phyloP scores from a whole-genome alignment of 2,113 vertebrate species.

The Boleophthalmus pectinirostris region DNA sequence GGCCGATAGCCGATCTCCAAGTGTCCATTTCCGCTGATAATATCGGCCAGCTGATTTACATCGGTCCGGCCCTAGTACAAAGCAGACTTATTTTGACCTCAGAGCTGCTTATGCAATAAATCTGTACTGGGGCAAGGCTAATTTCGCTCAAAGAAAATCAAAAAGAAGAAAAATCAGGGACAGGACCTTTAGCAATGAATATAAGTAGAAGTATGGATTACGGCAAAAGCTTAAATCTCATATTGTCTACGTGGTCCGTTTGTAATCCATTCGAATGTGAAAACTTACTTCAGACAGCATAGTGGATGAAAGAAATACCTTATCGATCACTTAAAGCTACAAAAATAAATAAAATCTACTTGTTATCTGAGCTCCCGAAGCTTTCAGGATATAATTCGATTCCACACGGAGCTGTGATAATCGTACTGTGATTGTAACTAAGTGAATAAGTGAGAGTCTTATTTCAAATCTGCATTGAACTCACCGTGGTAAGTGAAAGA shows the following conservation, averaged over 20 bases:
- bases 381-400: neutral
- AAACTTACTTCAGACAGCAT: neutral
- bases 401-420: neutral
- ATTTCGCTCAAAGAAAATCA: no score
- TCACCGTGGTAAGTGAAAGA: no score
- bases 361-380: neutral
- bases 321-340: slow-evolving; percentile 4
- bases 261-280: neutral
- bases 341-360: slow-evolving; percentile 10
- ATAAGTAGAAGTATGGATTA: slow-evolving; percentile 24
- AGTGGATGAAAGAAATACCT: neutral
- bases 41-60: no score
- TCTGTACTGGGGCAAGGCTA: no score
- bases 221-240: neutral
- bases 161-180: slow-evolving; percentile 6
- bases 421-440: neutral
- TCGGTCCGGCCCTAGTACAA: no score
- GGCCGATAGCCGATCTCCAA: no score
- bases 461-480: neutral
- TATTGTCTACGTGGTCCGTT: slow-evolving; percentile 4
- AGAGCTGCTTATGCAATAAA: no score
- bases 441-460: neutral
- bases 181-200: slow-evolving; percentile 34
- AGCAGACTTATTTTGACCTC: no score
- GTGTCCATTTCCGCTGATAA: no score